Percentiles rank a stretch among this genome's conserved stretches.
Evolutionary conservation across 2,888 invertebrate species (phyloP).

Genomic region (Mantis religiosa): DNA sequence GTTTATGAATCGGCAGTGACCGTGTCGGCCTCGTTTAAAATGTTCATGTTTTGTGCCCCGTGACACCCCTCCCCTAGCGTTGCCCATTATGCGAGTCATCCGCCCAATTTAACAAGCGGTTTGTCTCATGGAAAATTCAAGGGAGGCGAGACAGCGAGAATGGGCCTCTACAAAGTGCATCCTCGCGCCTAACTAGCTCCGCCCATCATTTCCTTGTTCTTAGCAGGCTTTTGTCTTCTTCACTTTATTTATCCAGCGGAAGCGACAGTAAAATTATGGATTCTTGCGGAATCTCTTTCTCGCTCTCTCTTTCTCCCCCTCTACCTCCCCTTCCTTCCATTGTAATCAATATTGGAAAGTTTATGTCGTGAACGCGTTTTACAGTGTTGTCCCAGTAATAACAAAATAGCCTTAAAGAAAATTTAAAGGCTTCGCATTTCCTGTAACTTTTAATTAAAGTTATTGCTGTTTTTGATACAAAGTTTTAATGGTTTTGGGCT

Average conservation of each 20-base stretch:
- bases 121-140: background rate
- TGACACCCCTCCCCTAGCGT: background rate
- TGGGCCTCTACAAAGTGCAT: background rate
- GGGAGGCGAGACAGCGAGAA: background rate
- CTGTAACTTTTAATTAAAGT: background rate
- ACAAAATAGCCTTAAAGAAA: background rate
- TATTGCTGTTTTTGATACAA: no score
- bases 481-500: no score
- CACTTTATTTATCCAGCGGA: background rate
- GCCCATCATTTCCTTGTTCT: background rate
- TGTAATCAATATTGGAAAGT: background rate
- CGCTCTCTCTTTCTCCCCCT: background rate
- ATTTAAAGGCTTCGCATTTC: background rate
- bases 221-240: background rate
- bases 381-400: background rate
- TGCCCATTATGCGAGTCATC: background rate
- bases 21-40: background rate
- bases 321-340: background rate
- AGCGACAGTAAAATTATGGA: background rate
- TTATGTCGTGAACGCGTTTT: background rate
- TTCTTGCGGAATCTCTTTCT: background rate
- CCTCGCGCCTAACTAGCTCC: background rate
- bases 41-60: background rate
- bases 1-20: background rate
- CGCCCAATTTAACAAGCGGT: background rate